These are phyloP conservation scores for Pogonophryne albipinna DNA, from an alignment of 2,797 vertebrate species.

Conservation along the genomic window DNA sequence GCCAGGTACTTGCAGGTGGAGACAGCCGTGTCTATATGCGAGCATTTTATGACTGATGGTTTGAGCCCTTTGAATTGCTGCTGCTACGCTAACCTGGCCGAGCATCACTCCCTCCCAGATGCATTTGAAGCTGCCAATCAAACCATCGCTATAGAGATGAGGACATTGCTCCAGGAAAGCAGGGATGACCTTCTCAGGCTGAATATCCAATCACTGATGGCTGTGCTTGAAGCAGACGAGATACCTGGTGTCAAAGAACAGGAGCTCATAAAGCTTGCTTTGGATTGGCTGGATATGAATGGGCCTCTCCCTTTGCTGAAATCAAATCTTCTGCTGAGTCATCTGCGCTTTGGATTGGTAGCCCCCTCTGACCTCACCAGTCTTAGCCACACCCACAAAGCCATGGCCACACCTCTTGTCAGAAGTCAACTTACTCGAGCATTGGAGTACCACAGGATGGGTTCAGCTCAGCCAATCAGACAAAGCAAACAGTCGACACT, in stretches of 20 bases:
- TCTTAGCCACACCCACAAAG: conserved; percentile 81
- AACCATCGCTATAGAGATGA: conserved; percentile 86
- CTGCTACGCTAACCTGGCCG: conserved; percentile 90
- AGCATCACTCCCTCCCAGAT: conserved; percentile 85
- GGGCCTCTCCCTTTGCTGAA: conserved; percentile 85
- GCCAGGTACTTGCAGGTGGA: conserved; percentile 94
- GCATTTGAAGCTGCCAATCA: conserved; percentile 83
- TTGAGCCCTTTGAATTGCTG: conserved; percentile 90
- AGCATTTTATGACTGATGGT: conserved; percentile 88
- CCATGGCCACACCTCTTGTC: conserved; percentile 86
- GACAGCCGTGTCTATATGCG: conserved; percentile 89
- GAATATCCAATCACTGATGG: conserved; percentile 87
- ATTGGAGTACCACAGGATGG: conserved; percentile 90
- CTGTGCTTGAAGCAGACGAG: conserved; percentile 86
- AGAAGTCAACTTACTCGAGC: conserved; percentile 91
- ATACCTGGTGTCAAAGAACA: conserved; percentile 87
- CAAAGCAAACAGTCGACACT: conserved; percentile 89
- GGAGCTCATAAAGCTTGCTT: conserved; percentile 83
- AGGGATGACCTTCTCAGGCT: conserved; percentile 83
- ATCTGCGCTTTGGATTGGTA: conserved; percentile 89
- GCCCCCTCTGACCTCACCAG: conserved; percentile 78
- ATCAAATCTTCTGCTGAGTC: conserved; percentile 87
- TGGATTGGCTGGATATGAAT: conserved; percentile 90
- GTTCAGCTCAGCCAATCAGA: conserved; percentile 87
- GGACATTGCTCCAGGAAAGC: conserved; percentile 76